These are phyloP conservation scores for Drosophila melanica DNA, from an alignment of 1,140 invertebrate genomes.

Conservation along the genomic window DNA sequence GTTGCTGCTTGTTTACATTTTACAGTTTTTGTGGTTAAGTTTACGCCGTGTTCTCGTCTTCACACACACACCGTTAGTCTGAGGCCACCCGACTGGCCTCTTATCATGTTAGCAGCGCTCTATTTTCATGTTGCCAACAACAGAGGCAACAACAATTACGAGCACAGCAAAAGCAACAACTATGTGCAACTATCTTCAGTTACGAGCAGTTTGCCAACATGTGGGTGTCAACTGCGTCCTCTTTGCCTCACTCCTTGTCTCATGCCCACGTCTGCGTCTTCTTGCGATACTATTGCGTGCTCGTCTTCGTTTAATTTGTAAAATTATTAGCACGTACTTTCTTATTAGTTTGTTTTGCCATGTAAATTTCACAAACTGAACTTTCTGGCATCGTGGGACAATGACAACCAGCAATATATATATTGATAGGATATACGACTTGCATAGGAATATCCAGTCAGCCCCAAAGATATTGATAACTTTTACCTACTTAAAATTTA, in stretches of 20 bases:
- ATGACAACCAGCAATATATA: not conserved
- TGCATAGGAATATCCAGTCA: not conserved
- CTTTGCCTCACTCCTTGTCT: not conserved
- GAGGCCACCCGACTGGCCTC: conserved; percentile 27
- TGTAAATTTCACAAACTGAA: conserved; percentile 52
- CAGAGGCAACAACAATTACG: conserved; percentile 16
- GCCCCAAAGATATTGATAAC: not conserved
- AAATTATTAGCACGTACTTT: conserved; percentile 77
- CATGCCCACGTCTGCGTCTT: not conserved
- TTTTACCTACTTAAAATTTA: not conserved
- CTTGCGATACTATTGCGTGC: not conserved
- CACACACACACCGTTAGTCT: conserved; percentile 3
- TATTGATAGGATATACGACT: conserved; percentile 8
- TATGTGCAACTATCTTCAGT: conserved; percentile 42
- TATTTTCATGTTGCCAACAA: conserved; percentile 36
- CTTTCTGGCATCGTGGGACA: conserved; percentile 28
- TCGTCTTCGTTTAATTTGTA: conserved; percentile 57
- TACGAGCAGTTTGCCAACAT: conserved; percentile 34
- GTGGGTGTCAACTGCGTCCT: conserved; percentile 34
- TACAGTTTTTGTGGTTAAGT: conserved; percentile 37
- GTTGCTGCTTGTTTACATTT: conserved; percentile 39
- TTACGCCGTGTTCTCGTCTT: conserved; percentile 21
- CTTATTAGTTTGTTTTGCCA: conserved; percentile 68
- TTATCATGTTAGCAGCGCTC: conserved; percentile 64
- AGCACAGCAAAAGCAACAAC: conserved; percentile 14